A percentile compares a stretch with the other conserved stretches of the same genome.
These are phyloP conservation scores for Ia io DNA, from an alignment of 2,113 vertebrate species.

Conservation along the genomic window DNA sequence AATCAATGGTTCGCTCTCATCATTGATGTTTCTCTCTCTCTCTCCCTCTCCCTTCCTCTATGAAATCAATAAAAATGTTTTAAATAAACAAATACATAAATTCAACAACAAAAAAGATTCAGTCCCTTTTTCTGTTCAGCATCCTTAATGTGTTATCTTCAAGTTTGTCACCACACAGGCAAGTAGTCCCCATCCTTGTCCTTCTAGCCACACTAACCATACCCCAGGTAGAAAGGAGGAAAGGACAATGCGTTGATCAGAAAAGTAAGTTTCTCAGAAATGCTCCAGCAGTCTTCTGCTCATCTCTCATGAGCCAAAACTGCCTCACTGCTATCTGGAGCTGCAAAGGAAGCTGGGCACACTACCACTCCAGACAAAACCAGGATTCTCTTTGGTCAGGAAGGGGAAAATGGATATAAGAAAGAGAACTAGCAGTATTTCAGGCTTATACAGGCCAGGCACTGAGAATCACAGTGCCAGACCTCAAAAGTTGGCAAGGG, in stretches of 20 bases:
- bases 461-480: not conserved
- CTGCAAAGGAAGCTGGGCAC: not conserved
- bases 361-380: not conserved
- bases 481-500: not conserved
- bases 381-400: not conserved
- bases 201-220: not conserved
- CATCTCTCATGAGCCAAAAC: not conserved
- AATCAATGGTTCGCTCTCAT: too few relatives aligned
- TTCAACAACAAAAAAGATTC: not conserved
- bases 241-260: not conserved
- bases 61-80: too few relatives aligned
- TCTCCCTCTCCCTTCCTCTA: too few relatives aligned
- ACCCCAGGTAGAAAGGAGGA: not conserved
- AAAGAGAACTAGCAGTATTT: not conserved
- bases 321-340: not conserved
- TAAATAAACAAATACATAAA: too few relatives aligned
- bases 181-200: not conserved
- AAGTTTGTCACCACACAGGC: not conserved
- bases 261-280: not conserved
- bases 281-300: not conserved
- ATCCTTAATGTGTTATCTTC: not conserved
- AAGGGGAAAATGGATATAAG: not conserved
- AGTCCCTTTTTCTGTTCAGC: not conserved
- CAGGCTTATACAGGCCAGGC: not conserved
- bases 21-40: too few relatives aligned